Evolutionary conservation across 2,113 vertebrate species (phyloP).

Genomic region (Neotoma lepida): DNA sequence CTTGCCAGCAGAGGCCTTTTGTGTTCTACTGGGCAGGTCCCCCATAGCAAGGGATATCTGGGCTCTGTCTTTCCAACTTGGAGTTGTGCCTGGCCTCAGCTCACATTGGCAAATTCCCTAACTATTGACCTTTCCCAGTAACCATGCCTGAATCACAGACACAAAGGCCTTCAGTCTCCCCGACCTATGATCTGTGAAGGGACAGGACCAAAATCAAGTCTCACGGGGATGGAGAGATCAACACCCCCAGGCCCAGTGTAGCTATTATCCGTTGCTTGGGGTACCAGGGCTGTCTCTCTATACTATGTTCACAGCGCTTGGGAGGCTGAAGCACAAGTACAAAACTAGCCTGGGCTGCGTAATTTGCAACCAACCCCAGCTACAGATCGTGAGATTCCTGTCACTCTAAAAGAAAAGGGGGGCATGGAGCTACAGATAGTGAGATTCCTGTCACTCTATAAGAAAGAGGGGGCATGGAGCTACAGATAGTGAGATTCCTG

Average conservation of each 20-base stretch:
- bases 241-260: not conserved
- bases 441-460: not conserved
- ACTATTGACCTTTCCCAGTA: not conserved
- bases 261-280: not conserved
- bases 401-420: not conserved
- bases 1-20: not conserved
- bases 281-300: not conserved
- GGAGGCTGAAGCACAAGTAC: not conserved
- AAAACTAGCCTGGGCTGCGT: not conserved
- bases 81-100: not conserved
- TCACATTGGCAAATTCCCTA: not conserved
- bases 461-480: no score
- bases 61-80: not conserved
- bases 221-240: not conserved
- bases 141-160: not conserved
- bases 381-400: not conserved
- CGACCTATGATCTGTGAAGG: rapidly evolving
- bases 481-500: not conserved
- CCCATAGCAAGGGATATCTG: not conserved
- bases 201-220: not conserved
- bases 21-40: not conserved
- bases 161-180: no score
- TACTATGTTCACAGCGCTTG: not conserved
- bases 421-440: not conserved
- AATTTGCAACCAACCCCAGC: no score